phyloP scores from a whole-genome alignment of 2,797 vertebrate genomes.

The Lates japonicus region DNA sequence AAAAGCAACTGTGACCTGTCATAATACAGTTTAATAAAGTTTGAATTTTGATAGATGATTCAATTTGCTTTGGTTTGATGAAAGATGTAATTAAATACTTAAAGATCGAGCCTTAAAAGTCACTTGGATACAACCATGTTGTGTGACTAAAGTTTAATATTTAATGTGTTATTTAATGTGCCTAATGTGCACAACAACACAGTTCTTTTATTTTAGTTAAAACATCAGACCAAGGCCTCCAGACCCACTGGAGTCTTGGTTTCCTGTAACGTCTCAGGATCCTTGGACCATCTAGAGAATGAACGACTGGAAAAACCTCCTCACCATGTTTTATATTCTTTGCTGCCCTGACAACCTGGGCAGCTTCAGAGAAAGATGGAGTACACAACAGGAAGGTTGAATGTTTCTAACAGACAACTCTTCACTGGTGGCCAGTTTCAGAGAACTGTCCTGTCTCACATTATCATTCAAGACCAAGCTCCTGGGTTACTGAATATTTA shows the following conservation, averaged over 20 bases:
- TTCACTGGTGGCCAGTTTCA: background rate
- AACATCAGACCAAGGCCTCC: background rate
- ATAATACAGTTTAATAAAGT: background rate
- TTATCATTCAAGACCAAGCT: background rate
- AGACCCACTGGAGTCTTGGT: background rate
- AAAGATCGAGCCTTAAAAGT: background rate
- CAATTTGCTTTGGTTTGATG: too few relatives aligned
- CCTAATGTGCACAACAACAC: background rate
- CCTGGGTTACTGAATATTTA: background rate
- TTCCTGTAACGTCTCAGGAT: background rate
- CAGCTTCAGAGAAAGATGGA: background rate
- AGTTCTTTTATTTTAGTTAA: background rate
- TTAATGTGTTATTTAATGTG: background rate
- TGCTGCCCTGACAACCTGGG: background rate
- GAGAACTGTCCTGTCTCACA: background rate
- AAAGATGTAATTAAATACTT: background rate
- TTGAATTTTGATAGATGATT: background rate
- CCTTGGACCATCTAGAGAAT: background rate
- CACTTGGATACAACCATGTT: background rate
- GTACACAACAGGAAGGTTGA: background rate
- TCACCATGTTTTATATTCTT: background rate
- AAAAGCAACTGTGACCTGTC: background rate
- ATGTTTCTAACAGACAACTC: slow-evolving; percentile 1
- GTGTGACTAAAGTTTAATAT: background rate
- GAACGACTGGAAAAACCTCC: background rate